Conservation (phyloP, 2,888 invertebrate species). For the Andrena haemorrhoa region DNA sequence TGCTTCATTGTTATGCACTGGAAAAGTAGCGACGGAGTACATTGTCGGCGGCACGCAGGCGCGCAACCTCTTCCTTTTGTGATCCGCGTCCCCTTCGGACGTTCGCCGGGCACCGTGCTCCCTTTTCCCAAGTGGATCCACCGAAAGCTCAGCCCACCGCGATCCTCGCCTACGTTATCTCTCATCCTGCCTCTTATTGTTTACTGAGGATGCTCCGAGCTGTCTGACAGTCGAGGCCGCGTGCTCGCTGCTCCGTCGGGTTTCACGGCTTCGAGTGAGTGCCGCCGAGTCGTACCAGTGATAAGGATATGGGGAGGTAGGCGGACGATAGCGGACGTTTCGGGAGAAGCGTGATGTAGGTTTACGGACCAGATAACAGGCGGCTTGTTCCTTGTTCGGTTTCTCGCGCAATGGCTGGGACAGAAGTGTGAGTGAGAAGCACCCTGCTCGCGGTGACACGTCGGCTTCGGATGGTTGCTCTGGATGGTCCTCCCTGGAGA, state of each 20-base stretch:
- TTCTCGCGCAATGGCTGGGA: slow-evolving; percentile 45
- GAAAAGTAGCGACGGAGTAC: slow-evolving; percentile 76
- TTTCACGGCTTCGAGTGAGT: slow-evolving; percentile 23
- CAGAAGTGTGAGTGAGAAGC: slow-evolving; percentile 56
- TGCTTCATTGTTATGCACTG: slow-evolving; percentile 79
- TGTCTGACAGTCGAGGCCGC: background rate
- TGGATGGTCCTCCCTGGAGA: background rate
- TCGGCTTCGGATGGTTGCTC: slow-evolving; percentile 2
- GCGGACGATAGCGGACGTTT: slow-evolving; percentile 43
- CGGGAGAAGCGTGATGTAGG: slow-evolving; percentile 29
- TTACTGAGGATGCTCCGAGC: background rate
- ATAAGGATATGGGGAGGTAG: slow-evolving; percentile 38
- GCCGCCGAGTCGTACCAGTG: slow-evolving; percentile 18
- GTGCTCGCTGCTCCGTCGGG: background rate
- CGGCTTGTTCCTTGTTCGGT: slow-evolving; percentile 9
- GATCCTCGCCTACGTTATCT: background rate
- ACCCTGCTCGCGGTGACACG: slow-evolving; percentile 30
- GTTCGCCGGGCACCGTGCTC: slow-evolving; percentile 20
- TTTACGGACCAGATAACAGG: slow-evolving; percentile 28
- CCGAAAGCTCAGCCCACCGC: slow-evolving; percentile 14
- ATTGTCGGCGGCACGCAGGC: slow-evolving; percentile 79
- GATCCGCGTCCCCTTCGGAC: slow-evolving; percentile 40
- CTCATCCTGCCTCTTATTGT: background rate
- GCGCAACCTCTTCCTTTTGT: slow-evolving; percentile 71
- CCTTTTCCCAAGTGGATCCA: slow-evolving; percentile 32